phyloP scores from a whole-genome alignment of 2,888 invertebrate genomes.

The Drosophila robusta region DNA sequence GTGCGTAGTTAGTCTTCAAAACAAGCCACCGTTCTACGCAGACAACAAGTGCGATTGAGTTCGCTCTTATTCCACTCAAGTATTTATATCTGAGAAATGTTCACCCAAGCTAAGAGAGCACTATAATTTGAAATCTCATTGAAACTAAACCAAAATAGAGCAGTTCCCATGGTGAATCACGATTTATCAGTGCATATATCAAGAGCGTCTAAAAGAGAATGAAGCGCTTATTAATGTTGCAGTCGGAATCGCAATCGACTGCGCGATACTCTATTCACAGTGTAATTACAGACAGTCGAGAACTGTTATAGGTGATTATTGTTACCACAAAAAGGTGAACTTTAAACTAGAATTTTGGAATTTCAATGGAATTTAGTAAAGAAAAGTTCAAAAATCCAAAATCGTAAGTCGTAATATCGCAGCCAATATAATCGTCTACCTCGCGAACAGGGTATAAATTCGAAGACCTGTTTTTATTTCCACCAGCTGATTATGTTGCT shows the following conservation, averaged over 20 bases:
- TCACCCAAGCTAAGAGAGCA: background rate
- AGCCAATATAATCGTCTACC: background rate
- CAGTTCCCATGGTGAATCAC: background rate
- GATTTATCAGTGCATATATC: background rate
- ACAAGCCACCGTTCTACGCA: background rate
- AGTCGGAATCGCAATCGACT: background rate
- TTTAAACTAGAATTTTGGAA: too few relatives aligned
- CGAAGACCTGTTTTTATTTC: background rate
- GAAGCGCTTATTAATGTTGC: background rate
- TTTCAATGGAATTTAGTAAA: too few relatives aligned
- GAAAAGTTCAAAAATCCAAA: too few relatives aligned
- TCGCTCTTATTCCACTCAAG: background rate
- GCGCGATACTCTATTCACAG: background rate
- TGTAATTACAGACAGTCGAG: background rate
- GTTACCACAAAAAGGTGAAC: too few relatives aligned
- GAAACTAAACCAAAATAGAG: background rate
- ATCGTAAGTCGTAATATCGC: too few relatives aligned
- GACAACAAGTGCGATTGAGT: background rate
- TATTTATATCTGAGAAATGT: background rate
- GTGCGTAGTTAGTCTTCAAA: background rate
- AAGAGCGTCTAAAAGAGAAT: background rate
- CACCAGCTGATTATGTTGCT: conserved; percentile 7
- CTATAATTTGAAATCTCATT: too few relatives aligned
- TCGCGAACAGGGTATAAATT: background rate
- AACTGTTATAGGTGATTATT: too few relatives aligned